These are phyloP conservation scores for Echinops telfairi DNA, from an alignment of 2,113 vertebrate genomes.

Conservation along the genomic window DNA sequence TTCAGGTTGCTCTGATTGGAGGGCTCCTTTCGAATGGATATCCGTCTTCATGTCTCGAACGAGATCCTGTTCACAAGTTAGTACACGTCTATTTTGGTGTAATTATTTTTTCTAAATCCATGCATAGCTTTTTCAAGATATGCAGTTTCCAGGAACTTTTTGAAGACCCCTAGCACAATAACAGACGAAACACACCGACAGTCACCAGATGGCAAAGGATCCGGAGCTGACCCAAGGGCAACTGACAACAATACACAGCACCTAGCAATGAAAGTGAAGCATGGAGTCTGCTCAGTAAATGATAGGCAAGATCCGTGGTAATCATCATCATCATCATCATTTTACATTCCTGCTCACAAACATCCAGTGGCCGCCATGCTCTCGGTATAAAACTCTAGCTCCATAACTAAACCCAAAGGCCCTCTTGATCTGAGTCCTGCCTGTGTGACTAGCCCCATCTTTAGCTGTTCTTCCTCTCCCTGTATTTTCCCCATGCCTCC, in stretches of 20 bases:
- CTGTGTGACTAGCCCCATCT: rapidly evolving
- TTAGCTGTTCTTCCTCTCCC: not conserved
- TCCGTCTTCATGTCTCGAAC: too few species aligned
- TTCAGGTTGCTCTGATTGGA: too few species aligned
- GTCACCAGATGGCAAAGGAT: not conserved
- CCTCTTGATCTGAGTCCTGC: too few species aligned
- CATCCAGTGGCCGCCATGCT: not conserved
- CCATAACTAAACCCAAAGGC: not conserved
- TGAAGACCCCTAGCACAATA: not conserved
- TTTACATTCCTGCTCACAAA: not conserved
- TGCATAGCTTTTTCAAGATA: too few species aligned
- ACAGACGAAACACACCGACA: not conserved
- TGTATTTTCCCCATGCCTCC: not conserved
- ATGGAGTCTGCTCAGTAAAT: rapidly evolving
- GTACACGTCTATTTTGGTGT: too few species aligned
- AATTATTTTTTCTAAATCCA: too few species aligned
- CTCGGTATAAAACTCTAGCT: not conserved
- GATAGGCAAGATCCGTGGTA: too few species aligned
- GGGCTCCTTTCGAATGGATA: too few species aligned
- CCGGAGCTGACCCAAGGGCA: not conserved
- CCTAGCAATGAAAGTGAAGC: not conserved
- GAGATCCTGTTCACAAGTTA: too few species aligned
- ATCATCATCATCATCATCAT: rapidly evolving
- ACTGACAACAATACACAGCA: not conserved
- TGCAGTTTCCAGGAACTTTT: too few species aligned